A percentile compares a stretch with the other conserved stretches of the same genome.
These are phyloP conservation scores for Rutpela maculata DNA, from an alignment of 2,888 invertebrate genomes.

Conservation along the genomic window DNA sequence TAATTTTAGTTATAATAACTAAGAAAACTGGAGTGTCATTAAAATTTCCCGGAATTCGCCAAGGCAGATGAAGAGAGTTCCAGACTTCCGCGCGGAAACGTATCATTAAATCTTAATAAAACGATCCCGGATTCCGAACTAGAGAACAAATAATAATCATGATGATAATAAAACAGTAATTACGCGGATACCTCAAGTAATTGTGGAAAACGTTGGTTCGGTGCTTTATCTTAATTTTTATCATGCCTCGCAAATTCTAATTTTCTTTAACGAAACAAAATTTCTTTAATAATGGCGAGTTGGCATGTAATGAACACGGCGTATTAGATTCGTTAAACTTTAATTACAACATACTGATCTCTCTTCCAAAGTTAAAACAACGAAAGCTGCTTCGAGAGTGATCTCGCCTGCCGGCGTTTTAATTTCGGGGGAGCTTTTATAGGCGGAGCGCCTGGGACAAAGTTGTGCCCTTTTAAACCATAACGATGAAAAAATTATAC, in stretches of 20 bases:
- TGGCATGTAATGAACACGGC: constrained; percentile 53
- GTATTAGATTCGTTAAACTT: constrained; percentile 57
- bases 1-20: constrained; percentile 33
- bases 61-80: constrained; percentile 28
- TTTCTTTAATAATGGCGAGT: constrained; percentile 54
- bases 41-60: constrained; percentile 34
- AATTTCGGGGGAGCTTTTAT: constrained; percentile 33
- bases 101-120: constrained; percentile 55
- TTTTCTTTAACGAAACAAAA: constrained; percentile 53
- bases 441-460: too few species aligned
- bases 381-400: constrained; percentile 19
- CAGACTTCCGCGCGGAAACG: constrained; percentile 45
- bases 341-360: constrained; percentile 57
- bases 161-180: constrained; percentile 59
- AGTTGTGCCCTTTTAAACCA: too few species aligned
- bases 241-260: constrained; percentile 51
- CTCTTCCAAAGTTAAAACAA: constrained; percentile 40
- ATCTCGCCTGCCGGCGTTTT: constrained; percentile 28
- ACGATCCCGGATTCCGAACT: constrained; percentile 50
- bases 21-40: constrained; percentile 41
- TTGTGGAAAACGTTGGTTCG: constrained; percentile 48
- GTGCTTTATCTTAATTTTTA: constrained; percentile 50
- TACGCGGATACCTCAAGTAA: constrained; percentile 57
- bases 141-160: constrained; percentile 59
- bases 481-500: too few species aligned